Base-by-base conservation (phyloP, 2,113 vertebrate genomes). In the Atherinomorus stipes region DNA sequence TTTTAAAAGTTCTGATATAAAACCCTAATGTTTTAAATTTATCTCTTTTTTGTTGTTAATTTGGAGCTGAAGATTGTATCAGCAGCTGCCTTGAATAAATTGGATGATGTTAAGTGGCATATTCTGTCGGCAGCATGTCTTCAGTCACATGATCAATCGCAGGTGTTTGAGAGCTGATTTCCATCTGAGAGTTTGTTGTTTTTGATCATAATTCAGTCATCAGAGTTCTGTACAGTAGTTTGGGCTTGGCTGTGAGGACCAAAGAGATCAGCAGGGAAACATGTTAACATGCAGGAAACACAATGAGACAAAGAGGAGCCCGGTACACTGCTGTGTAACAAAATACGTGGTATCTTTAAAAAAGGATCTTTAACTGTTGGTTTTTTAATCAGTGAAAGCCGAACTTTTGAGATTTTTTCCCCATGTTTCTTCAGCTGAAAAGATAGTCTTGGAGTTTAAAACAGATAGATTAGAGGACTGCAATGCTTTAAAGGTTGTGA, bases 31-130 rank as follows among this genome's bases (percentile, higher is more conserved):
- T 34, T 34, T 7, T 31, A 31, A 11, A 70, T 25, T 58, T 22
- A 74, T 76, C 79, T 64, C 79, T 78, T 83, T 76, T 12, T 40
- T 40, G 3, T 12, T 40, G 2, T 40, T 12, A 71, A 79, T 87
- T 80, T 74, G 76, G 49, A 80, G 63, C 64, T 31, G 47, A 71
- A 57, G 28, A 7, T 31, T 31, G 28, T n/a, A n/a, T n/a, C n/a
- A n/a, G n/a, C n/a, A n/a, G n/a, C 28, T 31, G 28, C 28, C 28
- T 31, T 31, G 28, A 31, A 31, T 31, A 31, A 31, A 31, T 7
- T 31, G 28, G 28, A 31, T 31, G 28, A 31, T 4, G 28, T 31
- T 31, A 4, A 31, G 28, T 31, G 28, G 28, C 28, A 7, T 22
- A 3, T 3, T 40, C 38, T 11, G 49, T n/a, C 19, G 18, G 9